Percentiles rank a stretch among this genome's conserved stretches.
phyloP scores from a whole-genome alignment of 2,888 invertebrate genomes.

The Gisinianus flammeolus region DNA sequence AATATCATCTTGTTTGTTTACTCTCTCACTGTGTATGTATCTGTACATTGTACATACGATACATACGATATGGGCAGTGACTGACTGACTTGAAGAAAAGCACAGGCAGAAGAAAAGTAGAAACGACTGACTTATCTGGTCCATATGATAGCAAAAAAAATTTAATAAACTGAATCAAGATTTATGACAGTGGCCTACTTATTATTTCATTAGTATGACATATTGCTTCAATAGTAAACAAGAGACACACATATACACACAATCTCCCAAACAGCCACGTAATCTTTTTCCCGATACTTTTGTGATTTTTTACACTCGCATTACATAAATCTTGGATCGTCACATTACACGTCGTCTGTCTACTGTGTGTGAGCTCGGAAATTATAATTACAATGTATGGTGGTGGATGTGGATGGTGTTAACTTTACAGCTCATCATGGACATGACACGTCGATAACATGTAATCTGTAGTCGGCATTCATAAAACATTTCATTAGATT shows the following conservation, averaged over 20 bases:
- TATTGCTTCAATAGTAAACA: neutral
- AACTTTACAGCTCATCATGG: too few relatives aligned
- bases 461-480: too few relatives aligned
- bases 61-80: neutral
- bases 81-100: neutral
- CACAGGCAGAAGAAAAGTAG: neutral
- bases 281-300: neutral
- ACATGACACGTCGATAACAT: too few relatives aligned
- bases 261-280: too few relatives aligned
- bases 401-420: too few relatives aligned
- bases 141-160: conserved; percentile 1
- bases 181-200: conserved; percentile 9
- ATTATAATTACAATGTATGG: too few relatives aligned
- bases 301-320: too few relatives aligned
- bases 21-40: neutral
- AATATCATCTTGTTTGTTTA: neutral
- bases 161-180: neutral
- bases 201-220: neutral
- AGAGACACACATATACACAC: neutral
- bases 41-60: too few relatives aligned
- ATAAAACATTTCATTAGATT: too few relatives aligned
- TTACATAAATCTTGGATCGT: too few relatives aligned
- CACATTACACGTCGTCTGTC: too few relatives aligned
- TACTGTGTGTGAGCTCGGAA: too few relatives aligned
- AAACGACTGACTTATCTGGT: neutral